phyloP scores from a whole-genome alignment of 2,113 vertebrate species.

The Chaenocephalus aceratus region DNA sequence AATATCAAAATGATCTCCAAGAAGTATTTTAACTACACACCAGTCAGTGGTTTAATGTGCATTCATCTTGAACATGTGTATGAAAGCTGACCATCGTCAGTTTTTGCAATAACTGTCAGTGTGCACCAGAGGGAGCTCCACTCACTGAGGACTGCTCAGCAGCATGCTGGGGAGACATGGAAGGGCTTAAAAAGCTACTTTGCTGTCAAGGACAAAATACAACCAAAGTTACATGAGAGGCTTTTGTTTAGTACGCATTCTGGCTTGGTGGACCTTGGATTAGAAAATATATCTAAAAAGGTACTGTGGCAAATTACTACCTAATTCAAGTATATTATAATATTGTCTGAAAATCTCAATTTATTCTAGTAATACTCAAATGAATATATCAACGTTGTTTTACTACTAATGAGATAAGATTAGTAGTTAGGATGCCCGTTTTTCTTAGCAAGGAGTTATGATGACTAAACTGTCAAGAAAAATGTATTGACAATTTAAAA shows the following conservation, averaged over 20 bases:
- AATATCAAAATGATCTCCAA: no score
- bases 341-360: background rate
- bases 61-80: background rate
- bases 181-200: background rate
- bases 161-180: background rate
- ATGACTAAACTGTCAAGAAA: background rate
- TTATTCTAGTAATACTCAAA: background rate
- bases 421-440: background rate
- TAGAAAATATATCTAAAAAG: background rate
- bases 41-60: background rate
- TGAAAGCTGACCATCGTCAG: background rate
- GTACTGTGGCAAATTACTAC: background rate
- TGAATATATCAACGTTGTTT: background rate
- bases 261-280: background rate
- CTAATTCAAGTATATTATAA: background rate
- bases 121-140: background rate
- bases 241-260: background rate
- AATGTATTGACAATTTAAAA: background rate
- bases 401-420: background rate
- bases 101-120: background rate
- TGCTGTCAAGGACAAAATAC: background rate
- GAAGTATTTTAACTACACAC: background rate
- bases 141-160: background rate
- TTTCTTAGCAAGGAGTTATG: background rate
- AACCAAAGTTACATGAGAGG: background rate